Evolutionary conservation across 1,140 invertebrate species (phyloP).

Genomic region (Eriocheir sinensis): DNA sequence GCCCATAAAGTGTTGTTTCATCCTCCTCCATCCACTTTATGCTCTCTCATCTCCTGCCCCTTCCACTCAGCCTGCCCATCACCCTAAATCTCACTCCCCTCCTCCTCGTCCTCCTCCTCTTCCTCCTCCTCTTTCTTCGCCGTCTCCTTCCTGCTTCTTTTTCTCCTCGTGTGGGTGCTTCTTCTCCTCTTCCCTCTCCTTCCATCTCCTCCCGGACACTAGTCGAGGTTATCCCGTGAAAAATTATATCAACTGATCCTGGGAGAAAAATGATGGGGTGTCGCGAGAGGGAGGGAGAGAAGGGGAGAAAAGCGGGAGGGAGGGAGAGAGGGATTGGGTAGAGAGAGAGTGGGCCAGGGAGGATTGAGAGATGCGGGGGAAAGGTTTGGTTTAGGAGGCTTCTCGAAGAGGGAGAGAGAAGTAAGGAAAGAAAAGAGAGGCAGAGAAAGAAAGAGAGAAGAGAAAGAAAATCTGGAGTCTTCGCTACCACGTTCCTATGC

Average conservation of each 20-base stretch:
- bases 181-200: neutral
- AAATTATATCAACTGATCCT: slow-evolving; percentile 58
- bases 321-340: too few relatives aligned
- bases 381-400: too few relatives aligned
- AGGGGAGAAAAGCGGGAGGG: neutral
- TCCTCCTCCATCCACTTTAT: neutral
- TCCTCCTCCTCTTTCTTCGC: neutral
- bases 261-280: slow-evolving; percentile 57
- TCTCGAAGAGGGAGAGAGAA: neutral
- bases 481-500: too few relatives aligned
- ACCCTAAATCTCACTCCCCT: neutral
- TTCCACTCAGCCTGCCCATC: neutral
- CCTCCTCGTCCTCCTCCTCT: neutral
- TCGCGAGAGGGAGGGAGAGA: neutral
- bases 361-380: too few relatives aligned
- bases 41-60: neutral
- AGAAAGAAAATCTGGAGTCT: too few relatives aligned
- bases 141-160: neutral
- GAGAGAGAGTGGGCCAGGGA: neutral
- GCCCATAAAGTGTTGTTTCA: neutral
- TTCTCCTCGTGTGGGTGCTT: too few relatives aligned
- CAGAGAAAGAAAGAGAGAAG: too few relatives aligned
- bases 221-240: slow-evolving; percentile 35
- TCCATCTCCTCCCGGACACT: slow-evolving; percentile 6
- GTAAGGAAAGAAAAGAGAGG: neutral